Evolutionary conservation across 2,888 invertebrate species (phyloP).

Genomic region (Drosophila infuscata): DNA sequence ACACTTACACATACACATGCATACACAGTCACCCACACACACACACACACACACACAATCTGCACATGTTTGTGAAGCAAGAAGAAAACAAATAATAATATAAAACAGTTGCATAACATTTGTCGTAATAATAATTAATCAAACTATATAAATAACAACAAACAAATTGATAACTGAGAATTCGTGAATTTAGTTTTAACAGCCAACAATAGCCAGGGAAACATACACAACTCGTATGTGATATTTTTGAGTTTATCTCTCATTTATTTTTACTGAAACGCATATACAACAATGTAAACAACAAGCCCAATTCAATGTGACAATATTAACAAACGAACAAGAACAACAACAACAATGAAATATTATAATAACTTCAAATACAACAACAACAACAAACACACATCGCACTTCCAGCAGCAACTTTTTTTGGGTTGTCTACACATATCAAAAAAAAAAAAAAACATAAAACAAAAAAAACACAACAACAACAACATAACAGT

Average conservation of each 20-base stretch:
- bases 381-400: slow-evolving; percentile 57
- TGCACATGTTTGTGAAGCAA: slow-evolving; percentile 63
- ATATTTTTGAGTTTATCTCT: slow-evolving; percentile 82
- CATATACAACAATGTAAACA: slow-evolving; percentile 63
- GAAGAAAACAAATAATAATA: slow-evolving; percentile 63
- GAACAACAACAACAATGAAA: slow-evolving; percentile 56
- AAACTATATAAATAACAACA: slow-evolving; percentile 51
- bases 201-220: slow-evolving; percentile 85
- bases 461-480: slow-evolving; percentile 19
- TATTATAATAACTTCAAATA: slow-evolving; percentile 53
- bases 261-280: slow-evolving; percentile 64
- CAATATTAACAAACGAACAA: slow-evolving; percentile 63
- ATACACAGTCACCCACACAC: slow-evolving; percentile 43
- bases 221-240: slow-evolving; percentile 85
- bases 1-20: slow-evolving; percentile 30
- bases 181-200: slow-evolving; percentile 82
- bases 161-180: slow-evolving; percentile 65
- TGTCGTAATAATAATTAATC: slow-evolving; percentile 42
- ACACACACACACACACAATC: slow-evolving; percentile 21
- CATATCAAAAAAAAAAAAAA: slow-evolving; percentile 61
- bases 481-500: slow-evolving; percentile 13
- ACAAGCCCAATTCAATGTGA: slow-evolving; percentile 64
- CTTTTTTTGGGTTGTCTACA: slow-evolving; percentile 77
- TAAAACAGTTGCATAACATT: slow-evolving; percentile 65
- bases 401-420: slow-evolving; percentile 77